Evolutionary conservation across 2,113 vertebrate genomes (phyloP).

Genomic region (Tenrec ecaudatus): DNA sequence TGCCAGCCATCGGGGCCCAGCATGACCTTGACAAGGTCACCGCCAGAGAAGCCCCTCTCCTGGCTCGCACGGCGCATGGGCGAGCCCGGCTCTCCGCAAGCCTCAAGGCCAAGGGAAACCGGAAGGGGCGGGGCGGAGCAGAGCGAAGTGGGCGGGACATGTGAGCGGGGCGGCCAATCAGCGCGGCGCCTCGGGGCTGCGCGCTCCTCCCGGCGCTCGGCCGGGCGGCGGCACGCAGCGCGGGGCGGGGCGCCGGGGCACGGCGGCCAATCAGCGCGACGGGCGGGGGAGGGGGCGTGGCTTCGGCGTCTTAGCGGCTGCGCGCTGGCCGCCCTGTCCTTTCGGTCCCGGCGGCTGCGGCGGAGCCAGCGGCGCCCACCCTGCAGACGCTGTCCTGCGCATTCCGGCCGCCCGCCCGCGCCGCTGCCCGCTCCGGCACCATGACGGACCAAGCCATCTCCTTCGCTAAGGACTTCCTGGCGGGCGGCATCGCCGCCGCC

Average conservation of each 20-base stretch:
- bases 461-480: conserved; percentile 91
- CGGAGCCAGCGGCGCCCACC: neutral
- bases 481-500: conserved; percentile 89
- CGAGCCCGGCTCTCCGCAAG: neutral
- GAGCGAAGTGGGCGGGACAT: neutral
- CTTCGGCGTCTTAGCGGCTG: conserved; percentile 76
- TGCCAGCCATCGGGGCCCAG: rapidly evolving
- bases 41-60: rapidly evolving
- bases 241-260: neutral
- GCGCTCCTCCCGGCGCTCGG: too few species aligned
- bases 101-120: neutral
- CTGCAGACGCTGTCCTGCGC: neutral
- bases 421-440: neutral
- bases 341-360: conserved; percentile 72
- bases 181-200: too few species aligned
- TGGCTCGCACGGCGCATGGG: neutral
- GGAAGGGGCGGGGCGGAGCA: too few species aligned
- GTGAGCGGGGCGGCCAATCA: too few species aligned
- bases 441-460: conserved; percentile 89
- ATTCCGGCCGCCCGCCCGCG: rapidly evolving
- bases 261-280: conserved; percentile 66
- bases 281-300: conserved; percentile 20
- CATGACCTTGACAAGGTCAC: conserved; percentile 69
- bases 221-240: too few species aligned
- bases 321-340: conserved; percentile 46